phyloP scores from a whole-genome alignment of 2,888 invertebrate species.

The Nasonia oneida region DNA sequence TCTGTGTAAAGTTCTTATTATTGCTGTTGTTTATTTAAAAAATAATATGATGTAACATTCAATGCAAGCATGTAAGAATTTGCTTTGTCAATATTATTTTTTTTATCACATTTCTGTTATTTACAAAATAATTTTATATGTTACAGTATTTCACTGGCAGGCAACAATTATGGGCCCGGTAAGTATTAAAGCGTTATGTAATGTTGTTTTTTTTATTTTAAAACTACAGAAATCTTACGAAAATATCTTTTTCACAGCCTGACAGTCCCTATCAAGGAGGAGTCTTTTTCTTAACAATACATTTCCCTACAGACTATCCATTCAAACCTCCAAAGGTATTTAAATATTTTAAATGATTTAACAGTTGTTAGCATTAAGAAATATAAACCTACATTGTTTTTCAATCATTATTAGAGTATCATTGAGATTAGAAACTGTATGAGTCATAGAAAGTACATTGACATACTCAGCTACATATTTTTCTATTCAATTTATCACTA shows the following conservation, averaged over 20 bases:
- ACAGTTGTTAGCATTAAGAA: neutral
- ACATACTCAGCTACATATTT: neutral
- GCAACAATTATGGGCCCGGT: conserved; percentile 99
- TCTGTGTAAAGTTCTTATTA: neutral
- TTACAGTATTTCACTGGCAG: conserved; percentile 99
- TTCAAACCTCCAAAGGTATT: conserved; percentile 99
- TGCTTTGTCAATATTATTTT: conserved; percentile 37
- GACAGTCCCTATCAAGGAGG: conserved; percentile 99
- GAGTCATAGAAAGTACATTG: conserved; percentile 28
- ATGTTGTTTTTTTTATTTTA: conserved; percentile 20
- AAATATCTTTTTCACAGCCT: conserved; percentile 83
- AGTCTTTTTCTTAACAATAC: conserved; percentile 99
- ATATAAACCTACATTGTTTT: conserved; percentile 12
- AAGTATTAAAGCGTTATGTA: conserved; percentile 81
- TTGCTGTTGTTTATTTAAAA: neutral
- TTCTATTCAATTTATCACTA: conserved; percentile 4
- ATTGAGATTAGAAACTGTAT: conserved; percentile 40
- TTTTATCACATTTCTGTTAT: conserved; percentile 26
- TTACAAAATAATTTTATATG: conserved; percentile 63
- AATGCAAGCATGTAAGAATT: neutral
- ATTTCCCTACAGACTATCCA: conserved; percentile 99
- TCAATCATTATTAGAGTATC: conserved; percentile 5
- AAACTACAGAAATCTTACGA: neutral
- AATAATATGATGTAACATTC: conserved; percentile 14
- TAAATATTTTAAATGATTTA: conserved; percentile 35